phyloP scores from a whole-genome alignment of 2,797 vertebrate species.

The Champsocephalus esox region DNA sequence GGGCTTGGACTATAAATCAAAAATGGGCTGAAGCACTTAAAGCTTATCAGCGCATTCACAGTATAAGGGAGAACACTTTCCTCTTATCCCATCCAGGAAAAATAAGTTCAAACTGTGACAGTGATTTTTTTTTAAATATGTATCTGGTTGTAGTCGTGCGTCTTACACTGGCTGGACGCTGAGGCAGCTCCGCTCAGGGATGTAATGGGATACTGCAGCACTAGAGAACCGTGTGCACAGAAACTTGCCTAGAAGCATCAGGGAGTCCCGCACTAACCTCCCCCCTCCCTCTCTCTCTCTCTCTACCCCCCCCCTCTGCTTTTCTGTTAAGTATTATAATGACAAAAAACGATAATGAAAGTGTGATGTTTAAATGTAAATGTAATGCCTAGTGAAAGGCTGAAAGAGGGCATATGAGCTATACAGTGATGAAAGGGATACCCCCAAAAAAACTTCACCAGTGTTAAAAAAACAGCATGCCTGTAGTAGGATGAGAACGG shows the following conservation, averaged over 20 bases:
- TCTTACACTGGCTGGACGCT: conserved; percentile 61
- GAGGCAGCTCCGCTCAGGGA: conserved; percentile 72
- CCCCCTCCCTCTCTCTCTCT: conserved; percentile 55
- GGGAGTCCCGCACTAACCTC: conserved; percentile 81
- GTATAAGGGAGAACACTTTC: conserved; percentile 38
- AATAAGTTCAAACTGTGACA: neutral
- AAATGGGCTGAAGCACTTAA: conserved; percentile 24
- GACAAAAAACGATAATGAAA: conserved; percentile 9
- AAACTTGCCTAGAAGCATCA: conserved; percentile 84
- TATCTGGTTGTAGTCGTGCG: conserved; percentile 34
- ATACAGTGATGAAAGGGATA: conserved; percentile 1
- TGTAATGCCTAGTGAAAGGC: neutral
- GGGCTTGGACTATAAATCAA: conserved; percentile 31
- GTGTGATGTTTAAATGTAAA: neutral
- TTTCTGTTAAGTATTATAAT: conserved; percentile 40
- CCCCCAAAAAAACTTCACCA: conserved; percentile 57
- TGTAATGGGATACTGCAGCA: conserved; percentile 85
- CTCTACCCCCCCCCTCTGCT: conserved; percentile 30
- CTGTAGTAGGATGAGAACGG: conserved; percentile 21
- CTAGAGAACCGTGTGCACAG: conserved; percentile 84
- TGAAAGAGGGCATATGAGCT: neutral
- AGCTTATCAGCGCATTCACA: conserved; percentile 27
- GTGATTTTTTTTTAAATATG: conserved; percentile 11
- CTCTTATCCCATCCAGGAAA: conserved; percentile 20
- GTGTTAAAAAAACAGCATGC: conserved; percentile 35